These are phyloP conservation scores for Spilosoma lubricipeda DNA, from an alignment of 2,888 invertebrate genomes.

Conservation along the genomic window DNA sequence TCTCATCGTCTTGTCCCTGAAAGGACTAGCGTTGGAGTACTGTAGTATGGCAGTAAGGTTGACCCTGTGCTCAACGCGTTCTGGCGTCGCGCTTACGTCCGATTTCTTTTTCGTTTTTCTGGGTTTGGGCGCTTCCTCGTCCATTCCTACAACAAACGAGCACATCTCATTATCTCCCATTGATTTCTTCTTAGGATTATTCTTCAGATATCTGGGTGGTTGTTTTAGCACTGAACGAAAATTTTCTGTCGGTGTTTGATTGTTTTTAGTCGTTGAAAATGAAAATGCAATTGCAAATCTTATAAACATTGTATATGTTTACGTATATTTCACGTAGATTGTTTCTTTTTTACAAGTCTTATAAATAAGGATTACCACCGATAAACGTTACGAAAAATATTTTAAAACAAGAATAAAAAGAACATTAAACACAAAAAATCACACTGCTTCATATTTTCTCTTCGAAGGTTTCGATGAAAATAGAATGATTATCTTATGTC, in stretches of 20 bases:
- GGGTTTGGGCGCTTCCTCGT: constrained; percentile 72
- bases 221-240: constrained; percentile 25
- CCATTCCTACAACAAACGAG: constrained; percentile 84
- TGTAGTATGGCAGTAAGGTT: constrained; percentile 81
- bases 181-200: constrained; percentile 59
- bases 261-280: not conserved
- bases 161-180: constrained; percentile 79
- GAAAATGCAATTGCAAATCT: not conserved
- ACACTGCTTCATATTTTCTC: not conserved
- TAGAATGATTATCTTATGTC: not conserved
- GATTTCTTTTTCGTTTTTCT: constrained; percentile 78
- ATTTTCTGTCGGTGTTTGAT: constrained; percentile 15
- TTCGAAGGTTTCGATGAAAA: not conserved
- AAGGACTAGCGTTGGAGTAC: constrained; percentile 81
- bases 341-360: not conserved
- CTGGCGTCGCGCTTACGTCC: constrained; percentile 79
- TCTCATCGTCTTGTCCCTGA: constrained; percentile 77
- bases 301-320: no score
- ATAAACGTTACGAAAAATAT: not conserved
- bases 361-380: not conserved
- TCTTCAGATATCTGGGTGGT: constrained; percentile 27
- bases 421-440: not conserved
- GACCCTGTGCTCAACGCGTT: constrained; percentile 81
- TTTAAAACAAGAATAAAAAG: not conserved
- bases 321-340: not conserved